Evolutionary conservation across 2,797 vertebrate species (phyloP).

Genomic region (Amniataba percoides): DNA sequence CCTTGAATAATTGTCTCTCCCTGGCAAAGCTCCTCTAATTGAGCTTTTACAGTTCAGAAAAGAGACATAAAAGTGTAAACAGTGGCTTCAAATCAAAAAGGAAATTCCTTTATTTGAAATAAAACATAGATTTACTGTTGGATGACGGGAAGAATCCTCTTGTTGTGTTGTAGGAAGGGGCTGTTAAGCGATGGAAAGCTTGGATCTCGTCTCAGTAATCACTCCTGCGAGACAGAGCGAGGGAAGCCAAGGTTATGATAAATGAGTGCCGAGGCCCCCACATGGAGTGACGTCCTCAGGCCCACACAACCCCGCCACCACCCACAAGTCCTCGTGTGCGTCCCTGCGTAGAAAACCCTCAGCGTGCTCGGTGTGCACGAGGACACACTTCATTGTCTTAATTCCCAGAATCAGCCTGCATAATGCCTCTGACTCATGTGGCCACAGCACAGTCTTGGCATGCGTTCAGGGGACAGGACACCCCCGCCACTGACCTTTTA

Average conservation of each 20-base stretch:
- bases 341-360: conserved; percentile 27
- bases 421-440: conserved; percentile 75
- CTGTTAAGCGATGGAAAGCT: conserved; percentile 28
- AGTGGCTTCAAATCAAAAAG: conserved; percentile 28
- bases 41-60: conserved; percentile 15
- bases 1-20: neutral
- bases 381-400: conserved; percentile 61
- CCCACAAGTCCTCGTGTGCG: conserved; percentile 34
- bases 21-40: neutral
- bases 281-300: conserved; percentile 31
- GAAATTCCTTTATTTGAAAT: conserved; percentile 51
- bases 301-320: conserved; percentile 40
- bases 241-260: conserved; percentile 50
- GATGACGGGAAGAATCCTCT: conserved; percentile 39
- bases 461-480: conserved; percentile 59
- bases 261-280: conserved; percentile 46
- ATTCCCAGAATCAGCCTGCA: conserved; percentile 78
- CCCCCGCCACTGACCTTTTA: conserved; percentile 66
- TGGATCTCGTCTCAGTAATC: conserved; percentile 38
- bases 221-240: conserved; percentile 29
- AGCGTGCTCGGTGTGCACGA: conserved; percentile 31
- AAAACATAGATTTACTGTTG: conserved; percentile 35
- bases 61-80: conserved; percentile 20
- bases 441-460: conserved; percentile 43
- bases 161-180: conserved; percentile 18